Conservation (phyloP, 2,797 vertebrate species). For the Eulemur mongoz region DNA sequence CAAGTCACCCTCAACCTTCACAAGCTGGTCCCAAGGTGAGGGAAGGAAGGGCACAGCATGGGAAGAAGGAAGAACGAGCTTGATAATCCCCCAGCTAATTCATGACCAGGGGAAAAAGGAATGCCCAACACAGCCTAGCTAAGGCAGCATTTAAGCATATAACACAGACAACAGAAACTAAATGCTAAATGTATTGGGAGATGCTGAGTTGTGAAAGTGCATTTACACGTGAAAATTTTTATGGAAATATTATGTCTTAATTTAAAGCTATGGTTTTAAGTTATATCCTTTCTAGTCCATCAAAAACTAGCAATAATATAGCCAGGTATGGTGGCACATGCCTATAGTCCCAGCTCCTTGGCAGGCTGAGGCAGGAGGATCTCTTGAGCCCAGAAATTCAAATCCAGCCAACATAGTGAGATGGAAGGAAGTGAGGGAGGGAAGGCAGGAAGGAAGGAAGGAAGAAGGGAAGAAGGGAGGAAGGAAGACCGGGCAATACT, state of each 20-base stretch:
- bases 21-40: rapidly evolving
- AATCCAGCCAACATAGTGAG: no score
- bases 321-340: no score
- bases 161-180: not conserved
- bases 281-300: not conserved
- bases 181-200: not conserved
- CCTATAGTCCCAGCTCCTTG: no score
- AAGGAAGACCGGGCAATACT: not conserved
- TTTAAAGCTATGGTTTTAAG: not conserved
- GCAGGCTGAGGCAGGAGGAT: no score
- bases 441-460: no score
- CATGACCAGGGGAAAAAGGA: not conserved
- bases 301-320: not conserved
- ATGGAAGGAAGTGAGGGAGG: no score
- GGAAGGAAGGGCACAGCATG: not conserved
- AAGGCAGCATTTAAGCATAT: not conserved
- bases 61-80: not conserved
- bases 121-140: not conserved
- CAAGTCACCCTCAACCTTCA: not conserved
- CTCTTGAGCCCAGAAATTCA: no score
- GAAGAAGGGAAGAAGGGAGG: no score
- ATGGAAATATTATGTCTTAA: not conserved
- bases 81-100: not conserved
- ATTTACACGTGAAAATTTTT: not conserved
- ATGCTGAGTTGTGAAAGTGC: not conserved